phyloP scores from a whole-genome alignment of 2,797 vertebrate species.

The Silurus lanzhouensis region DNA sequence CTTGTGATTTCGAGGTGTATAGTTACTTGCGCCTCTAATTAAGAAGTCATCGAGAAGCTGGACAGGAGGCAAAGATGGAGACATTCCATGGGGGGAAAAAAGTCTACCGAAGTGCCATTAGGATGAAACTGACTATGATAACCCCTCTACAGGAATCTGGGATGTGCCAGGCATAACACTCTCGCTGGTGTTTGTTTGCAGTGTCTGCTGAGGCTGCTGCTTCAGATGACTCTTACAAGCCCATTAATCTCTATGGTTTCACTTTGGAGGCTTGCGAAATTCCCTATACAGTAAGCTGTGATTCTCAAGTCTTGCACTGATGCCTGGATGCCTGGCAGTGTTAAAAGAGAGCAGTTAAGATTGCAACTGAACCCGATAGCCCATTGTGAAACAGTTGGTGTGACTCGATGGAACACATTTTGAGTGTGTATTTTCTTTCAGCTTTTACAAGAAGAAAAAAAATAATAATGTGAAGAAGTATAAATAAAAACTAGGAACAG shows the following conservation, averaged over 20 bases:
- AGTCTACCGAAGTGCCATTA: constrained; percentile 29
- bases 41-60: constrained; percentile 58
- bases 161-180: constrained; percentile 32
- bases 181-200: constrained; percentile 24
- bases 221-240: constrained; percentile 36
- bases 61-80: constrained; percentile 48
- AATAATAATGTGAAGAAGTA: not conserved
- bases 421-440: not conserved
- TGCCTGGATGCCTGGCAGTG: constrained; percentile 41
- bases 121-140: constrained; percentile 51
- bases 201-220: constrained; percentile 22
- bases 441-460: not conserved
- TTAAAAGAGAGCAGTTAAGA: constrained; percentile 45
- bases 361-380: constrained; percentile 48
- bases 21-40: constrained; percentile 57
- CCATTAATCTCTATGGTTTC: constrained; percentile 45
- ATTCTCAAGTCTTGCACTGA: constrained; percentile 33
- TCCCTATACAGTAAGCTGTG: constrained; percentile 48
- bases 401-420: constrained; percentile 38
- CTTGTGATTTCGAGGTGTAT: constrained; percentile 57
- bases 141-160: constrained; percentile 31
- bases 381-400: constrained; percentile 46
- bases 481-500: not conserved
- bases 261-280: constrained; percentile 50
- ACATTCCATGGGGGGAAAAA: constrained; percentile 45